Conservation (phyloP, 2,888 invertebrate species). For the Thumatha senex region DNA sequence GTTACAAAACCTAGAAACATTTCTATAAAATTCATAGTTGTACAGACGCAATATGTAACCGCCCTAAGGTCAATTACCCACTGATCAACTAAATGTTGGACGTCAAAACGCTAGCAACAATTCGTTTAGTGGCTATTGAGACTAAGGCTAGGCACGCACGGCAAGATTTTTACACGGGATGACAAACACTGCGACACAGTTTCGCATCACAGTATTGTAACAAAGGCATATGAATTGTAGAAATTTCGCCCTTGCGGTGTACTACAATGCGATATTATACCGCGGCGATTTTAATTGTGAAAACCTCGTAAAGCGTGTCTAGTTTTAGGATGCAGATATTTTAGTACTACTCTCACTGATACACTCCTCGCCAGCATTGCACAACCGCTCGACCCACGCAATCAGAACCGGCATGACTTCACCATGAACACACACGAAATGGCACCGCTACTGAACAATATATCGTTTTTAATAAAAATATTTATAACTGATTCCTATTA, state of each 20-base stretch:
- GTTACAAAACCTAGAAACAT: background rate
- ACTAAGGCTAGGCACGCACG: too few species aligned
- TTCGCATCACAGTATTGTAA: too few species aligned
- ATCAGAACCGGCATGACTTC: constrained; percentile 24
- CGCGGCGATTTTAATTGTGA: too few species aligned
- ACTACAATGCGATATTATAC: too few species aligned
- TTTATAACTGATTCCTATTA: constrained; percentile 65
- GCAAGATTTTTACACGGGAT: background rate
- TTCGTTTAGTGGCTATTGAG: too few species aligned
- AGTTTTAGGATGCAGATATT: background rate
- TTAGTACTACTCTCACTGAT: constrained; percentile 3
- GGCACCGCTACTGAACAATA: constrained; percentile 71
- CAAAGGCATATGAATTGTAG: too few species aligned
- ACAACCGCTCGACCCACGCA: constrained; percentile 3
- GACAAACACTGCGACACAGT: too few species aligned
- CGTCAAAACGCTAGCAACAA: too few species aligned
- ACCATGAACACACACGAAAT: constrained; percentile 58
- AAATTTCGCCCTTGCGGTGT: too few species aligned
- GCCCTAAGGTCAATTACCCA: background rate
- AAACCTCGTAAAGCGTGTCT: too few species aligned
- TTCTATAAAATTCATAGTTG: background rate
- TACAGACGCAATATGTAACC: background rate
- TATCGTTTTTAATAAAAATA: constrained; percentile 58
- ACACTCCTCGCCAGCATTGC: background rate
- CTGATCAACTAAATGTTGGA: too few species aligned